Evolutionary conservation across 2,797 vertebrate genomes (phyloP).

Genomic region (Phalanger gymnotis): DNA sequence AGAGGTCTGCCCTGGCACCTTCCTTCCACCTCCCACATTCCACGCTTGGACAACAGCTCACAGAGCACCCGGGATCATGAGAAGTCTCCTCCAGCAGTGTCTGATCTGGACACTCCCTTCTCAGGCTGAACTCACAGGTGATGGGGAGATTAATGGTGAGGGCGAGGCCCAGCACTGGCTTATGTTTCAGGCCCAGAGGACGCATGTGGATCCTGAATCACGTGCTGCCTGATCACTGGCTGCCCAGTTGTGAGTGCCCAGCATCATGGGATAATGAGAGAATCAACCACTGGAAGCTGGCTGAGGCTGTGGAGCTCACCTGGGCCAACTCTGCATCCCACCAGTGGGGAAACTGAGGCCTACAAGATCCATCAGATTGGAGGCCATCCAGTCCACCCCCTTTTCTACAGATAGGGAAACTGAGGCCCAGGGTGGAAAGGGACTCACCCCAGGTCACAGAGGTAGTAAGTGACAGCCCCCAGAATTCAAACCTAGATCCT

Average conservation of each 20-base stretch:
- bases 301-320: background rate
- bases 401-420: background rate
- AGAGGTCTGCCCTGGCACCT: background rate
- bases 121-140: background rate
- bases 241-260: background rate
- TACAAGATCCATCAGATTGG: background rate
- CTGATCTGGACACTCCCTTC: background rate
- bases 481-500: background rate
- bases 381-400: background rate
- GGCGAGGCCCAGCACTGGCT: background rate
- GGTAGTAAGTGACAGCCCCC: background rate
- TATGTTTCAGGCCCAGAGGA: background rate
- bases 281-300: background rate
- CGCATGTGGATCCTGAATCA: background rate
- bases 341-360: background rate
- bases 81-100: background rate
- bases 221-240: background rate
- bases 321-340: background rate
- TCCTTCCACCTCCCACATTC: background rate
- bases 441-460: background rate
- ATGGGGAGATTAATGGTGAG: background rate
- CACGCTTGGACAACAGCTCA: background rate
- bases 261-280: background rate
- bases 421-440: background rate
- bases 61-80: background rate